A percentile compares a stretch with the other conserved stretches of the same genome.
Evolutionary conservation across 2,113 vertebrate genomes (phyloP).

Genomic region (Chaetorhynchus papuensis): DNA sequence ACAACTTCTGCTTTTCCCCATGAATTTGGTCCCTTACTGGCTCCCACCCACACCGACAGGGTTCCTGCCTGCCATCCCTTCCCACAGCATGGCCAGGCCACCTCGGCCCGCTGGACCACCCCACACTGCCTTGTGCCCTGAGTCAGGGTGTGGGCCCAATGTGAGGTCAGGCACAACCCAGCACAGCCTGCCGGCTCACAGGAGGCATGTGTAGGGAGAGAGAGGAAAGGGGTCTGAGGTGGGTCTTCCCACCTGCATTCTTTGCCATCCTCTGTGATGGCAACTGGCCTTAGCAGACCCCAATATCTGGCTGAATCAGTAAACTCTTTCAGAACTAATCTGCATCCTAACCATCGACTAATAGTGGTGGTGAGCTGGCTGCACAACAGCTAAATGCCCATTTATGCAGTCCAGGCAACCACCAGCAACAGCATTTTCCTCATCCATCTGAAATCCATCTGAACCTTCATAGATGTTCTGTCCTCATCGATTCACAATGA

Average conservation of each 20-base stretch:
- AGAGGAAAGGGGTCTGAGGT: neutral
- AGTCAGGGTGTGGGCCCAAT: neutral
- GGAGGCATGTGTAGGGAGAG: accelerated
- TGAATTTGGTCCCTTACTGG: neutral
- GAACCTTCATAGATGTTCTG: neutral
- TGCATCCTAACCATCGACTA: neutral
- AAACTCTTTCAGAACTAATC: neutral
- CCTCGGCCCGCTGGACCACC: neutral
- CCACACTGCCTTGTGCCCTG: accelerated
- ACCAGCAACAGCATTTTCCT: neutral
- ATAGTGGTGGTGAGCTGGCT: neutral
- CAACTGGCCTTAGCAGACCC: neutral
- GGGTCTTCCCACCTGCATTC: neutral
- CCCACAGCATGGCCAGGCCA: neutral
- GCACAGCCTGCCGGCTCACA: neutral
- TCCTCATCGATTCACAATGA: neutral
- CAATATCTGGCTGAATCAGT: neutral
- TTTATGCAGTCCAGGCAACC: neutral
- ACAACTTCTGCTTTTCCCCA: neutral
- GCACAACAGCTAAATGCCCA: neutral
- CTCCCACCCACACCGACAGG: neutral
- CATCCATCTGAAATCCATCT: neutral
- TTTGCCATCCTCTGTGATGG: neutral
- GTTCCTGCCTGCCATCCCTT: neutral
- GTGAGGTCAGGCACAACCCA: neutral